These are phyloP conservation scores for Cuculus canorus DNA, from an alignment of 2,797 vertebrate genomes.

Conservation along the genomic window DNA sequence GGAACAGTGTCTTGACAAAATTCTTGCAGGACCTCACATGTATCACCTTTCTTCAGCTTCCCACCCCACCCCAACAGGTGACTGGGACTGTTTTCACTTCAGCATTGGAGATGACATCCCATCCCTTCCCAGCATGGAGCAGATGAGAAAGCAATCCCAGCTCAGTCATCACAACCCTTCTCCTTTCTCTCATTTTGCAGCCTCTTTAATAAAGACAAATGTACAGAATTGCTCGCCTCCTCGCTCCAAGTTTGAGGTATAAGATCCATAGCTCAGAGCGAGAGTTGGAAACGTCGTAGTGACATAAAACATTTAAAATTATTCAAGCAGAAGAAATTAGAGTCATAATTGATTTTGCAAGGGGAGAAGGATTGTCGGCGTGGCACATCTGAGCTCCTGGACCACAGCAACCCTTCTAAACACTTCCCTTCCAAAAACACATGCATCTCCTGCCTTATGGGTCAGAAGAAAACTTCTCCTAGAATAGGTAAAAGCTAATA, in stretches of 20 bases:
- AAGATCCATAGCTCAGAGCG: background rate
- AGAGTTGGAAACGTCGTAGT: background rate
- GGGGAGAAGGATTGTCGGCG: background rate
- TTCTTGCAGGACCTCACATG: background rate
- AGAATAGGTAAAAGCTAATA: background rate
- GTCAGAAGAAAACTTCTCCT: background rate
- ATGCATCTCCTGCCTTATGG: background rate
- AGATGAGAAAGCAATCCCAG: slow-evolving; percentile 4
- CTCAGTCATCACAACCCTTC: background rate
- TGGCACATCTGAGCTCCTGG: background rate
- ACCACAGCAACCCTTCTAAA: background rate
- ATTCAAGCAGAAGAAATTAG: background rate
- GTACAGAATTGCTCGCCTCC: background rate
- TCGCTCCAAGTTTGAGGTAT: background rate
- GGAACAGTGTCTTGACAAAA: background rate
- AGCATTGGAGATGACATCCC: background rate
- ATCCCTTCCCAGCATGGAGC: background rate
- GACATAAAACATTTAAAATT: background rate
- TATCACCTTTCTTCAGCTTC: background rate
- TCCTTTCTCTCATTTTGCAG: background rate
- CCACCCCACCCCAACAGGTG: background rate
- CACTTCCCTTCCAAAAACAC: background rate
- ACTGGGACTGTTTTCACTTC: background rate
- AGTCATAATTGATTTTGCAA: fast-evolving
- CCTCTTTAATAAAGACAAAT: slow-evolving; percentile 9